Conservation (phyloP, 2,888 invertebrate genomes). For the Agrenia bidenticulata region DNA sequence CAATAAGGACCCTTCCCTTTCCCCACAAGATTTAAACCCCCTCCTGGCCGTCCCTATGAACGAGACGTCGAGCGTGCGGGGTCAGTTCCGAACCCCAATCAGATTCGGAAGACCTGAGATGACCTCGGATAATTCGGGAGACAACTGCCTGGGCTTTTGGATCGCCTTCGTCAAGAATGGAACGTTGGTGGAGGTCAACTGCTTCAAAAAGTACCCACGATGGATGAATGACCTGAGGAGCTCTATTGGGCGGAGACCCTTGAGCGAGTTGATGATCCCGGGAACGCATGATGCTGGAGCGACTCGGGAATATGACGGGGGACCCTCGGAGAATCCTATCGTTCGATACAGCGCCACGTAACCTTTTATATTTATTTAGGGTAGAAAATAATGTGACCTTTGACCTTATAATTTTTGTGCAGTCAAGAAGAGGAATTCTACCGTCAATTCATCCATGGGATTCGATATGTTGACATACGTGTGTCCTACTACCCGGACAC, state of each 20-base stretch:
- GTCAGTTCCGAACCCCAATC: constrained; percentile 26
- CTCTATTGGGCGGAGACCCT: constrained; percentile 62
- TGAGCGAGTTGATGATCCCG: constrained; percentile 65
- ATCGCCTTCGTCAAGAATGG: constrained; percentile 51
- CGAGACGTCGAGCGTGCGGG: constrained; percentile 10
- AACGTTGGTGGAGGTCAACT: constrained; percentile 58
- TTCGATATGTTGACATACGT: constrained; percentile 64
- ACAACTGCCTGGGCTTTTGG: constrained; percentile 54
- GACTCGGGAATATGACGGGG: constrained; percentile 59
- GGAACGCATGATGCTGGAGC: constrained; percentile 71
- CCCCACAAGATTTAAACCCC: constrained; percentile 6
- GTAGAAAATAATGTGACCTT: too few relatives aligned
- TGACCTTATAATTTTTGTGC: too few relatives aligned
- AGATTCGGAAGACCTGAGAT: constrained; percentile 21
- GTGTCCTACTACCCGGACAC: constrained; percentile 59
- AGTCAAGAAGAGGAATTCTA: constrained; percentile 62
- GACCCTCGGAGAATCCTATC: constrained; percentile 15
- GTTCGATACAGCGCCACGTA: constrained; percentile 1
- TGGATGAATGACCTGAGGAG: constrained; percentile 72
- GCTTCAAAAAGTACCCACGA: constrained; percentile 76
- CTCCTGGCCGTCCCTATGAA: constrained; percentile 7
- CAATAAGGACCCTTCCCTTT: constrained; percentile 51
- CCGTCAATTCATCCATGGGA: constrained; percentile 64
- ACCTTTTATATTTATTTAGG: not conserved
- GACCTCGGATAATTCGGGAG: constrained; percentile 15